phyloP scores from a whole-genome alignment of 2,797 vertebrate genomes.

The Tamandua tetradactyla region DNA sequence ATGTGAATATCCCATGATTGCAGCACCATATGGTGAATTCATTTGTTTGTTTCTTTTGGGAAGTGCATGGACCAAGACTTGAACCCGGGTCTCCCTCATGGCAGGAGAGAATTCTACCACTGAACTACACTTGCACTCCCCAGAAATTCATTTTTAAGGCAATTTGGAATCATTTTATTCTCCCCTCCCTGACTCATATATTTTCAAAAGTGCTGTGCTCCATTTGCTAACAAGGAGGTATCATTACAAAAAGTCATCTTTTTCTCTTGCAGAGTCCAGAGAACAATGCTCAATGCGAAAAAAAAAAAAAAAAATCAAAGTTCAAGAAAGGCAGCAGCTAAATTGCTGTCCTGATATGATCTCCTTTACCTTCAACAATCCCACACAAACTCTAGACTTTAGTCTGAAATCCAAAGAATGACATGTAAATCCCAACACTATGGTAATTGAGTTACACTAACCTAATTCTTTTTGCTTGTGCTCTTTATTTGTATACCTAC shows the following conservation, averaged over 20 bases:
- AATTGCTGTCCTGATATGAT: fast-evolving
- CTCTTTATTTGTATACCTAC: not conserved
- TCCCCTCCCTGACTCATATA: not conserved
- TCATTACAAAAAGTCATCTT: not conserved
- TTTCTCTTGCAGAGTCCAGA: not conserved
- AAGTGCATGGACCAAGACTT: too few relatives aligned
- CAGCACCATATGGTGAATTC: too few relatives aligned
- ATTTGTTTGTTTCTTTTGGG: too few relatives aligned
- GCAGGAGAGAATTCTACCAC: too few relatives aligned
- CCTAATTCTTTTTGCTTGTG: not conserved
- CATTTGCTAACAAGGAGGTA: not conserved
- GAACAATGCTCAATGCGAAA: not conserved
- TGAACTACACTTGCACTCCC: too few relatives aligned
- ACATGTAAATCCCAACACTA: not conserved
- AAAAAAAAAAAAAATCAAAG: too few relatives aligned
- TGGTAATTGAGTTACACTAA: not conserved
- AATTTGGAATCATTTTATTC: not conserved
- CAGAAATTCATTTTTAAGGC: not conserved
- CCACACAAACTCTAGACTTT: not conserved
- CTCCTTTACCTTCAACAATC: not conserved
- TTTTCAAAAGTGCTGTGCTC: not conserved
- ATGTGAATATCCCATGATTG: too few relatives aligned
- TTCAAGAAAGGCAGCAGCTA: not conserved
- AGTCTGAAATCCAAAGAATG: not conserved
- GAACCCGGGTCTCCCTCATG: too few relatives aligned